phyloP scores from a whole-genome alignment of 2,113 vertebrate genomes.

The Pangasianodon gigas region DNA sequence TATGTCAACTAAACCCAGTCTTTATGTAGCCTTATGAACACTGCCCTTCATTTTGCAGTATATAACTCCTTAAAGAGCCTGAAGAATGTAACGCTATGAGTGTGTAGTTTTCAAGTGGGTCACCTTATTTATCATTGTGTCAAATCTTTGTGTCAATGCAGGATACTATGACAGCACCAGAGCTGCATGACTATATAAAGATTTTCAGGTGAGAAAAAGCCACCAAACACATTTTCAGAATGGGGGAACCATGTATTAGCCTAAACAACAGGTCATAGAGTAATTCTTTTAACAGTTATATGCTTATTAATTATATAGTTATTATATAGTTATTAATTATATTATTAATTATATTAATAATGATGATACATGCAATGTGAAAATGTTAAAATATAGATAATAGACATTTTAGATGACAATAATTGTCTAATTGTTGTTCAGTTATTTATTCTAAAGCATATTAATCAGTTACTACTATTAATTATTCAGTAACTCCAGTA shows the following conservation, averaged over 20 bases:
- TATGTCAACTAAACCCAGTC: not conserved
- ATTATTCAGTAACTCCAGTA: not conserved
- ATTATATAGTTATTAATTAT: not conserved
- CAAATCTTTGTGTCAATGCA: slow-evolving; percentile 36
- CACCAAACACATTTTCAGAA: not conserved
- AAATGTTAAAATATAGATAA: not conserved
- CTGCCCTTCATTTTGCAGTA: not conserved
- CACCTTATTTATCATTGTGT: not conserved
- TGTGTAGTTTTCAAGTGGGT: not conserved
- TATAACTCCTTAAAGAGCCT: not conserved
- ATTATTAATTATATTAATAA: not conserved
- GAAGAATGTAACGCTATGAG: not conserved
- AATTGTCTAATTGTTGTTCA: not conserved
- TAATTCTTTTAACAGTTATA: not conserved
- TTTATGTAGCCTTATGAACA: not conserved
- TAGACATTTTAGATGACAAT: not conserved
- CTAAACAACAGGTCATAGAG: not conserved
- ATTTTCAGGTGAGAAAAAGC: slow-evolving; percentile 71
- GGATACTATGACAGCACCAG: slow-evolving; percentile 64
- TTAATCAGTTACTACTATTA: not conserved
- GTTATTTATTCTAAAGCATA: not conserved
- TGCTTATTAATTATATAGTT: not conserved
- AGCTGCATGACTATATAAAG: slow-evolving; percentile 74
- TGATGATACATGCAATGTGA: not conserved
- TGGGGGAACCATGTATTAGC: not conserved